Base-by-base conservation (phyloP, 2,888 invertebrate genomes). In the Macrosiphum euphorbiae region DNA sequence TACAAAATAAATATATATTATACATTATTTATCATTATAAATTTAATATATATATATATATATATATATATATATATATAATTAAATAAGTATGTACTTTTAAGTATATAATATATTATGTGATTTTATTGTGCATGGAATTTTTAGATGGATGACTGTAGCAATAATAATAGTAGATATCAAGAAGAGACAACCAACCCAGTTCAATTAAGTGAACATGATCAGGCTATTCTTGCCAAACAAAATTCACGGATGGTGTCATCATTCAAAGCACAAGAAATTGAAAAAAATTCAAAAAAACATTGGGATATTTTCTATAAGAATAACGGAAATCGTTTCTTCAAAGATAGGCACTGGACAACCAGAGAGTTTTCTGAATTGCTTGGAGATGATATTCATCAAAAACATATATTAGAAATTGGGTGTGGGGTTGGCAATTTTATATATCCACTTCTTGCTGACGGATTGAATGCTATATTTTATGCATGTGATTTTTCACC, bases 371-470 rank as follows among this genome's bases (percentile, higher is more conserved):
- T 99, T 96, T 96, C 97, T 95, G 98, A 98, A 95, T 96, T 99
- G 35, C 96, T 97, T 94, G 96, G 97, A 92, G 97, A 97, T 95
- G 95, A 95, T 55, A 96, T 96, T 86, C 96, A 96, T 5, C 96
- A 96, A 95, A 94, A 95, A 92, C 58, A 87, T 50, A 96, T 98
- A 91, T 96, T 98, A 44, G 99, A 99, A 96, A 97, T 99, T 13
- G 99, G 99, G 0, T 99, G 99, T 96, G 99, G 99, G 7, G 99
- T 99, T 20, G 99, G 99, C 0, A 99, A 99, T 96, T 98, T 99
- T 96, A 96, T 99, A 89, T 99, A 98, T 96, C 99, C 99, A 0
- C 96, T 99, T 90, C 96, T 99, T 0, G 41, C 94, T 41, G 97
- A 98, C 95, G 98, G 98, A 95, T 97, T 97, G 1, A 96, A 96